Evolutionary conservation across 2,888 invertebrate genomes (phyloP).

Genomic region (Andrena minutula): DNA sequence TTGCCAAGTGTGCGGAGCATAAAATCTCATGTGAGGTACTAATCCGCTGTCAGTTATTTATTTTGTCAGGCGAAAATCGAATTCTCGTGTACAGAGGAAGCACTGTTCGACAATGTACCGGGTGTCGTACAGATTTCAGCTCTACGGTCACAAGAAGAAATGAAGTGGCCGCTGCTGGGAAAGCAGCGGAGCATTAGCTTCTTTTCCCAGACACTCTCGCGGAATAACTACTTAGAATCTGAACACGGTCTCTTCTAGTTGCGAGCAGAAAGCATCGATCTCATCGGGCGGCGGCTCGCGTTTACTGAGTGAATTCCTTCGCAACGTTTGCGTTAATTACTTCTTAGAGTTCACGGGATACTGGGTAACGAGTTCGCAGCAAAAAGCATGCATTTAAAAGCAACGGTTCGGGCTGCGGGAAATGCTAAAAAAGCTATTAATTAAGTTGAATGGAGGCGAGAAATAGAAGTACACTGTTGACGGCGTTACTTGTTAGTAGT

Average conservation of each 20-base stretch:
- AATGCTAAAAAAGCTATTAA: slow-evolving; percentile 3
- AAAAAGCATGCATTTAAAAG: slow-evolving; percentile 53
- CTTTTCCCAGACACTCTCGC: slow-evolving; percentile 38
- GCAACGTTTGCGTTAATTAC: slow-evolving; percentile 68
- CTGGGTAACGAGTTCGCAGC: slow-evolving; percentile 53
- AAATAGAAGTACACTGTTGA: background rate
- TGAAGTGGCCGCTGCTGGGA: slow-evolving; percentile 29
- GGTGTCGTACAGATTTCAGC: slow-evolving; percentile 22
- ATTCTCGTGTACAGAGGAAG: slow-evolving; percentile 21
- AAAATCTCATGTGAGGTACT: background rate
- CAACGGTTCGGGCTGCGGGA: background rate
- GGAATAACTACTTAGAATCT: slow-evolving; percentile 49
- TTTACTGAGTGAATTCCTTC: slow-evolving; percentile 52
- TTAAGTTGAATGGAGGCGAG: slow-evolving; percentile 6
- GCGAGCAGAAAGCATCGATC: slow-evolving; percentile 43
- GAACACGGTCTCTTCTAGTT: slow-evolving; percentile 24
- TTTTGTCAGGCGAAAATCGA: slow-evolving; percentile 36
- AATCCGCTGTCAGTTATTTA: background rate
- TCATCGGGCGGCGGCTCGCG: slow-evolving; percentile 29
- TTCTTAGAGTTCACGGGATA: slow-evolving; percentile 57
- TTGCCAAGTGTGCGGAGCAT: background rate
- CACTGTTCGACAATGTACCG: slow-evolving; percentile 25
- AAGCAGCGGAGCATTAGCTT: slow-evolving; percentile 50
- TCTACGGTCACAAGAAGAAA: slow-evolving; percentile 45
- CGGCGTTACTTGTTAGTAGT: background rate